These are phyloP conservation scores for Oreochromis tanganicae DNA, from an alignment of 2,113 vertebrate species.

Conservation along the genomic window DNA sequence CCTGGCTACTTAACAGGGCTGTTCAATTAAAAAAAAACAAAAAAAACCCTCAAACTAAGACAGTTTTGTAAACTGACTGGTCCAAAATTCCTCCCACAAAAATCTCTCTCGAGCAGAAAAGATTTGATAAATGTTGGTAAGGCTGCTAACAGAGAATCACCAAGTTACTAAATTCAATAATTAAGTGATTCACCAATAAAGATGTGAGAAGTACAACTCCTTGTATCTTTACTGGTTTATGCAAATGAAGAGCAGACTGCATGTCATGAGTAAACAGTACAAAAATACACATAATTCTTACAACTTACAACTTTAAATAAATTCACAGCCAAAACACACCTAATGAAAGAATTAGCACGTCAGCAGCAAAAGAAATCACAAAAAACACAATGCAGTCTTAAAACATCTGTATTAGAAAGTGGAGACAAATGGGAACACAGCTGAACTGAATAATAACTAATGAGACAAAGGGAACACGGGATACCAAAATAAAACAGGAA, in stretches of 20 bases:
- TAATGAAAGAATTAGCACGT: neutral
- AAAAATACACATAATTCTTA: neutral
- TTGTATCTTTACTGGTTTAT: neutral
- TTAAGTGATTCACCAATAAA: neutral
- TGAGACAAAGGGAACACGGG: neutral
- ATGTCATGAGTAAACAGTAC: neutral
- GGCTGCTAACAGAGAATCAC: neutral
- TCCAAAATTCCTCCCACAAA: neutral
- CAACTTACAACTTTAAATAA: neutral
- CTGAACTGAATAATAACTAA: neutral
- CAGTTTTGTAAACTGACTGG: neutral
- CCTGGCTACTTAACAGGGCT: neutral
- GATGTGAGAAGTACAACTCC: neutral
- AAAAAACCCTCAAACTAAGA: neutral
- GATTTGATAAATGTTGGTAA: neutral
- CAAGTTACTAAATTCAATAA: neutral
- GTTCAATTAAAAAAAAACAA: neutral
- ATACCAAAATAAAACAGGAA: neutral
- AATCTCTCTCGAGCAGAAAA: neutral
- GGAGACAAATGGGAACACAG: neutral
- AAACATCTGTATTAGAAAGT: neutral
- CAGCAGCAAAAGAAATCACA: neutral
- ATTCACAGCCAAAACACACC: neutral
- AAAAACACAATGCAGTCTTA: neutral
- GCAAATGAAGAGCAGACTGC: neutral